phyloP scores from a whole-genome alignment of 1,140 invertebrate species.

The Drosophila nigrodunni region DNA sequence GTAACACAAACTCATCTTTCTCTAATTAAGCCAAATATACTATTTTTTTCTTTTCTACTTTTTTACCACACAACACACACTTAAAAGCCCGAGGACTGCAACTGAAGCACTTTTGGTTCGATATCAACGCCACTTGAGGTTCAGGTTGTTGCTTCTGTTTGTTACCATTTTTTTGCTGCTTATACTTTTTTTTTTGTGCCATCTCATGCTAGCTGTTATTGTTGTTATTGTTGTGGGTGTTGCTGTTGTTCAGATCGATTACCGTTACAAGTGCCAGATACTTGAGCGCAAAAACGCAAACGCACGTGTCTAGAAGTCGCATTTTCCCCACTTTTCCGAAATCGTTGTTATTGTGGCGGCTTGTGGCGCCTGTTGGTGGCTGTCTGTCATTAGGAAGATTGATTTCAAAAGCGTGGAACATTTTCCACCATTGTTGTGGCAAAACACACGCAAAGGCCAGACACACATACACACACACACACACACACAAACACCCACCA shows the following conservation, averaged over 20 bases:
- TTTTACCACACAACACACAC: not conserved
- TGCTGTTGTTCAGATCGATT: constrained; percentile 78
- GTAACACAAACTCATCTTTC: too few relatives aligned
- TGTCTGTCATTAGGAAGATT: constrained; percentile 81
- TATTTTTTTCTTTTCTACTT: too few relatives aligned
- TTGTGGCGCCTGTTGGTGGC: constrained; percentile 19
- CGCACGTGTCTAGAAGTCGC: constrained; percentile 73
- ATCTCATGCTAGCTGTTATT: constrained; percentile 38
- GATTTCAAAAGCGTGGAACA: constrained; percentile 74
- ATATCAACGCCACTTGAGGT: constrained; percentile 4
- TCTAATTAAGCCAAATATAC: too few relatives aligned
- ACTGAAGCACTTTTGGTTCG: not conserved
- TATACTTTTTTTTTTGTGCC: constrained; percentile 25
- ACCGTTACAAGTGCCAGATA: constrained; percentile 77
- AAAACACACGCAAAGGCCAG: constrained; percentile 48
- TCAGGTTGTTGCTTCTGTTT: constrained; percentile 30
- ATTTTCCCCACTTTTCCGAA: not conserved
- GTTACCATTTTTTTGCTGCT: constrained; percentile 8
- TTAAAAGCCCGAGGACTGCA: not conserved
- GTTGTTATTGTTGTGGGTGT: constrained; percentile 26
- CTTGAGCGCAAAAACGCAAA: constrained; percentile 74
- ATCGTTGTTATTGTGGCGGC: constrained; percentile 22
- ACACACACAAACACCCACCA: not conserved
- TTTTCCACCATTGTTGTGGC: constrained; percentile 57
- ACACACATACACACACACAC: too few relatives aligned